A percentile compares a stretch with the other conserved stretches of the same genome.
Conservation (phyloP, 1,140 invertebrate species). For the Heliconius eleuchia region DNA sequence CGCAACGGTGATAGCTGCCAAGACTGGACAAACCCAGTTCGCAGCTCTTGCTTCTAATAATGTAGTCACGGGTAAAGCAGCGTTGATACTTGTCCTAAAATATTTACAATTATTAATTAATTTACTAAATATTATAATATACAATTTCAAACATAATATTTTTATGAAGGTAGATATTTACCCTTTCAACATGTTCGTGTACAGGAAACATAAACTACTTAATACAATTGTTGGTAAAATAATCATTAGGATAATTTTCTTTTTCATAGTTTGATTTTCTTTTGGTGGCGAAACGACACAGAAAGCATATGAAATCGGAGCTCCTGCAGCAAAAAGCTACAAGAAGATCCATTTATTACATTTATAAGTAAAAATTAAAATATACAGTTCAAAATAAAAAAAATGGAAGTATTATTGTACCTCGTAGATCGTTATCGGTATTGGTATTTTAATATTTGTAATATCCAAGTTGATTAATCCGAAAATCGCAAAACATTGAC, state of each 20-base stretch:
- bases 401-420: not conserved
- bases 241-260: slow-evolving; percentile 62
- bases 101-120: not conserved
- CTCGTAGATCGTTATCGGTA: slow-evolving; percentile 59
- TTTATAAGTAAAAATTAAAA: not conserved
- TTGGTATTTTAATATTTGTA: slow-evolving; percentile 69
- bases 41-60: slow-evolving; percentile 83
- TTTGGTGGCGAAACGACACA: slow-evolving; percentile 61
- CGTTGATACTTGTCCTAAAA: slow-evolving; percentile 70
- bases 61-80: slow-evolving; percentile 83
- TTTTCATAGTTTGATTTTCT: slow-evolving; percentile 59
- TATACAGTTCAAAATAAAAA: not conserved
- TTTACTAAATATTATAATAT: not conserved
- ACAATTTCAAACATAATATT: not conserved
- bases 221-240: slow-evolving; percentile 63
- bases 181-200: slow-evolving; percentile 75
- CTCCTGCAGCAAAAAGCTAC: slow-evolving; percentile 70
- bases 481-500: slow-evolving; percentile 73
- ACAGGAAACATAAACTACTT: slow-evolving; percentile 68
- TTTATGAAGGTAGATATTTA: slow-evolving; percentile 36
- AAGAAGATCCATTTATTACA: slow-evolving; percentile 33
- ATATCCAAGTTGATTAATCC: slow-evolving; percentile 74
- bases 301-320: slow-evolving; percentile 72
- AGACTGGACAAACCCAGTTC: slow-evolving; percentile 83
- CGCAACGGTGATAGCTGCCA: slow-evolving; percentile 83